These are phyloP conservation scores for Sciurus carolinensis DNA, from an alignment of 2,797 vertebrate species.

Conservation along the genomic window DNA sequence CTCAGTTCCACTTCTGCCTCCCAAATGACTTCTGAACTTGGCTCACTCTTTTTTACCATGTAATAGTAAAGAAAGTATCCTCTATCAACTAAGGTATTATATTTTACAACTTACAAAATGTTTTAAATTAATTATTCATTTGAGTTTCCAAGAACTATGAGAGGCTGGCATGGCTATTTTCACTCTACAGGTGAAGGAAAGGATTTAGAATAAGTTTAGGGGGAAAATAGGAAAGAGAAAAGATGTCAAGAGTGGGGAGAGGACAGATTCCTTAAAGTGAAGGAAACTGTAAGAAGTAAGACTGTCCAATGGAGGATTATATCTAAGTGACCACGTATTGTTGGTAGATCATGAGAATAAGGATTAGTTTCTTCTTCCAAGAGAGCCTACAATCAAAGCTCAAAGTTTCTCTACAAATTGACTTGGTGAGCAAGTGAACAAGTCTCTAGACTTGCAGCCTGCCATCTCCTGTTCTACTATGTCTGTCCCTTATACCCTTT, in stretches of 20 bases:
- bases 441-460: neutral
- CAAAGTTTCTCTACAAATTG: neutral
- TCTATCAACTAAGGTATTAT: neutral
- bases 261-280: neutral
- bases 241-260: neutral
- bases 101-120: conserved; percentile 31
- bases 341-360: neutral
- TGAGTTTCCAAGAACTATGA: neutral
- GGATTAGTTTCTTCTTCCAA: neutral
- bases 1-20: neutral
- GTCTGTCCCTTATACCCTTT: neutral
- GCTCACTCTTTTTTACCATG: neutral
- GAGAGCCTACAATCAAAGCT: neutral
- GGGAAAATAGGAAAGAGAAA: neutral
- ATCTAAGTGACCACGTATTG: neutral
- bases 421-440: neutral
- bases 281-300: neutral
- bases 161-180: neutral
- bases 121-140: conserved; percentile 55
- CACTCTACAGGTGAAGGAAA: conserved; percentile 19
- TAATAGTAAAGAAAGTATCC: neutral
- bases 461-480: neutral
- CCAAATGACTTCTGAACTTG: conserved; percentile 7
- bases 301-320: neutral
- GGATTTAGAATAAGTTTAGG: neutral